Conservation (phyloP, 2,888 invertebrate species). For the Tetragnatha montana region DNA sequence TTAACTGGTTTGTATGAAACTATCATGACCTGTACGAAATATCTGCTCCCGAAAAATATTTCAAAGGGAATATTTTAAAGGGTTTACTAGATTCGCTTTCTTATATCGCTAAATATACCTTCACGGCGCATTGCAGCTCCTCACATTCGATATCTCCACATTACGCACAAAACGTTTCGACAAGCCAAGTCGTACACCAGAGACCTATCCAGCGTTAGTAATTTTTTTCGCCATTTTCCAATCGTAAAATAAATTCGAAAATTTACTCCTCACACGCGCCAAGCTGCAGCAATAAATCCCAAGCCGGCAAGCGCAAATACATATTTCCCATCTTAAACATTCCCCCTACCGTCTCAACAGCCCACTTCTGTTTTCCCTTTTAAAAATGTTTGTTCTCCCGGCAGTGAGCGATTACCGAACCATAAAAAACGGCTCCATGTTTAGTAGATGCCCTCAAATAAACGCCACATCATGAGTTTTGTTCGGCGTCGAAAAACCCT, state of each 20-base stretch:
- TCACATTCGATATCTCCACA: too few species aligned
- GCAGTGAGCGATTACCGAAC: slow-evolving; percentile 65
- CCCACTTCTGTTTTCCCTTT: slow-evolving; percentile 37
- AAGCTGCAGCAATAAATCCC: slow-evolving; percentile 58
- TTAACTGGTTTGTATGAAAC: too few species aligned
- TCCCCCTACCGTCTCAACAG: slow-evolving; percentile 20
- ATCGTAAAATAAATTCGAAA: slow-evolving; percentile 65
- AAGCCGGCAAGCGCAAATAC: slow-evolving; percentile 44
- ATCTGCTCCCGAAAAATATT: too few species aligned
- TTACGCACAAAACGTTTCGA: too few species aligned
- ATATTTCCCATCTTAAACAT: slow-evolving; percentile 33
- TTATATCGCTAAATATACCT: too few species aligned
- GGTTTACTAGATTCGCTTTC: too few species aligned
- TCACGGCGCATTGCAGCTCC: too few species aligned
- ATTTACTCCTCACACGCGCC: slow-evolving; percentile 43
- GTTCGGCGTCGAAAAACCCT: slow-evolving; percentile 41
- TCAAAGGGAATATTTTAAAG: too few species aligned
- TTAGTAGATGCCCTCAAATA: slow-evolving; percentile 69
- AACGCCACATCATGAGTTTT: slow-evolving; percentile 70
- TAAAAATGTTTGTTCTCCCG: slow-evolving; percentile 58
- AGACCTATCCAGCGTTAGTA: neutral
- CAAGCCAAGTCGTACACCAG: neutral
- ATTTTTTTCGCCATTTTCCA: slow-evolving; percentile 20
- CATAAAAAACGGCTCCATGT: slow-evolving; percentile 69
- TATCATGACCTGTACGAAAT: too few species aligned